Conservation (phyloP, 1,140 invertebrate species). For the Colletes latitarsis region DNA sequence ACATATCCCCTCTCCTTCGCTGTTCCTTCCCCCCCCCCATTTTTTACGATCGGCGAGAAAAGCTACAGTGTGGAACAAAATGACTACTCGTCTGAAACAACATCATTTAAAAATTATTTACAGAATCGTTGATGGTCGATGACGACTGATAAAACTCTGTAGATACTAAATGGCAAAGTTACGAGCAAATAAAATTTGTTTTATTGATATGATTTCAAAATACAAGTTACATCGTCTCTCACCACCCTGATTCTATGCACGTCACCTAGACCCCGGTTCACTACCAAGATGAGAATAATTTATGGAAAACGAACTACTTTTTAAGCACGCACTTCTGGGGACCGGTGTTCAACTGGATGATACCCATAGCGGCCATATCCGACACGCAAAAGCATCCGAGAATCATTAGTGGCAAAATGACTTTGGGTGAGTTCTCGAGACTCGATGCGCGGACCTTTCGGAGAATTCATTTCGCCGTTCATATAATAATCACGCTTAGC, state of each 20-base stretch:
- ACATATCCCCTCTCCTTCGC: not conserved
- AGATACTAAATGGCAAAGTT: no score
- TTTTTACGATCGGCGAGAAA: not conserved
- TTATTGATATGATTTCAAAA: no score
- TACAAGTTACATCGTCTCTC: no score
- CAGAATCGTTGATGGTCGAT: no score
- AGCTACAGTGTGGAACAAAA: not conserved
- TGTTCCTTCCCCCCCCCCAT: not conserved
- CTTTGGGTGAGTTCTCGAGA: conserved; percentile 86
- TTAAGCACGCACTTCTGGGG: conserved; percentile 96
- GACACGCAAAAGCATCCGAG: conserved; percentile 96
- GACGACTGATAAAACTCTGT: no score
- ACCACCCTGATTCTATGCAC: no score
- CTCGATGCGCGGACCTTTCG: conserved; percentile 42
- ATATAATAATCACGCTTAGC: conserved; percentile 60
- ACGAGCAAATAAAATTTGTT: no score
- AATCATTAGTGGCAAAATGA: conserved; percentile 98
- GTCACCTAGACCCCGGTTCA: no score
- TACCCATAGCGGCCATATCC: conserved; percentile 95
- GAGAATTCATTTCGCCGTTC: conserved; percentile 53
- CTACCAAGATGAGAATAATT: conserved; percentile 25
- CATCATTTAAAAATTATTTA: no score
- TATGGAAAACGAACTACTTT: conserved; percentile 43
- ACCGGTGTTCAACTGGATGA: conserved; percentile 97
- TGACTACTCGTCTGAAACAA: no score